Evolutionary conservation across 2,888 invertebrate genomes (phyloP), one percentile per base, ranked within the genome.

Genomic region (Clusia tigrina): DNA sequence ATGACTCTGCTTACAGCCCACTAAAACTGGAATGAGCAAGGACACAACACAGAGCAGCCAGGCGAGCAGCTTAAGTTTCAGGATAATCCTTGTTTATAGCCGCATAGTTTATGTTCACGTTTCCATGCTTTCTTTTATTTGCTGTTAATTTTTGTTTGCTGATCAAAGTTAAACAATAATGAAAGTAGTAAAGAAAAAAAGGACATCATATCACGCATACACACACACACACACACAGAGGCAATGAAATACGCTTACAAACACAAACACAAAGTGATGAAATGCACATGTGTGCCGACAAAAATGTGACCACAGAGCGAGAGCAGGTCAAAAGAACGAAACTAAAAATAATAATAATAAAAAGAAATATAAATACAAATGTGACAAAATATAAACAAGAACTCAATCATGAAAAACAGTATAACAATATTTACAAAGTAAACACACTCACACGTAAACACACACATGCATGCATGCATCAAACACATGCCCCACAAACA

Each of bases 401-500:
- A 42, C 6, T n/a, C n/a, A 42, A 42, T 3, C 10, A n/a, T 42
- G n/a, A 42, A 42, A 6, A 42, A 42, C n/a, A 42, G n/a, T n/a
- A 2, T n/a, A 46, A 62, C 59, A 65, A 62, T 55, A 55, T 62
- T 37, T 46, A 52, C 18, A 42, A 42, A n/a, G n/a, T 42, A 42
- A 42, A 42, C 42, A 42, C 10, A 6, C 42, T n/a, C 42, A 42
- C 12, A 32, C 32, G 32, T 32, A 9, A 6, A 6, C 32, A 32
- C 32, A 32, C 12, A 32, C 32, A 6, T 6, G 32, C 32, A 32
- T 32, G 12, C 12, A 32, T 32, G 12, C 42, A 42, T 42, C n/a
- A 42, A 10, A 42, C 9, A 42, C 42, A 42, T 10, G 42, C 42
- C n/a, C n/a, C n/a, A 42, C 3, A 32, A 42, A 42, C 42, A 42